Evolutionary conservation across 37 sponge, comb jelly and placozoan genomes (phyloP).

Genomic region (Oscarella lobularis): DNA sequence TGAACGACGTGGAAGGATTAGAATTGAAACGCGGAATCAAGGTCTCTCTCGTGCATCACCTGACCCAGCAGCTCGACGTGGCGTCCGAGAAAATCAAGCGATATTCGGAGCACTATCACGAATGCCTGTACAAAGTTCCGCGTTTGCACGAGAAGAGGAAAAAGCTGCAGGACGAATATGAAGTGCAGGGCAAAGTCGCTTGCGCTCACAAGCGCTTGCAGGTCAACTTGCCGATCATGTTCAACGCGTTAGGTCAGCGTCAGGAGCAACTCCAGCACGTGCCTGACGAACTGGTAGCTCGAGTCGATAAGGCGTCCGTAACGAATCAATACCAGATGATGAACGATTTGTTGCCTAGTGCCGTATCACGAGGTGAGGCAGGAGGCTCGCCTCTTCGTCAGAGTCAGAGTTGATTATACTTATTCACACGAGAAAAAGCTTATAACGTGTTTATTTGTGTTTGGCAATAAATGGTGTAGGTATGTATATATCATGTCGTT

Average conservation of each 20-base stretch:
- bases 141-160: not conserved
- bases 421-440: too few relatives aligned
- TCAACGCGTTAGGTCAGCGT: not conserved
- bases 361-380: not conserved
- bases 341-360: not conserved
- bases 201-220: not conserved
- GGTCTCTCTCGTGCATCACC: not conserved
- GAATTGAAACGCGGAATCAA: not conserved
- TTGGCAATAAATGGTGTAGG: too few relatives aligned
- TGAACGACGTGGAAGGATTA: not conserved
- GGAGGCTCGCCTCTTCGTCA: not conserved
- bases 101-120: not conserved
- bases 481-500: too few relatives aligned
- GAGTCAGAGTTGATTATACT: too few relatives aligned
- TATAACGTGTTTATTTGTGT: too few relatives aligned
- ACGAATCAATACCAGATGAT: not conserved
- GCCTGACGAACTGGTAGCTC: not conserved
- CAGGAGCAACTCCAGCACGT: not conserved
- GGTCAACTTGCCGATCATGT: not conserved
- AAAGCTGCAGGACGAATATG: not conserved
- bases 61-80: not conserved
- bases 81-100: not conserved
- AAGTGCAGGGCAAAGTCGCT: not conserved
- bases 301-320: not conserved
- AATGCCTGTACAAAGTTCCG: not conserved